Conservation (phyloP, 2,797 vertebrate genomes). For the Anguilla megastoma region DNA sequence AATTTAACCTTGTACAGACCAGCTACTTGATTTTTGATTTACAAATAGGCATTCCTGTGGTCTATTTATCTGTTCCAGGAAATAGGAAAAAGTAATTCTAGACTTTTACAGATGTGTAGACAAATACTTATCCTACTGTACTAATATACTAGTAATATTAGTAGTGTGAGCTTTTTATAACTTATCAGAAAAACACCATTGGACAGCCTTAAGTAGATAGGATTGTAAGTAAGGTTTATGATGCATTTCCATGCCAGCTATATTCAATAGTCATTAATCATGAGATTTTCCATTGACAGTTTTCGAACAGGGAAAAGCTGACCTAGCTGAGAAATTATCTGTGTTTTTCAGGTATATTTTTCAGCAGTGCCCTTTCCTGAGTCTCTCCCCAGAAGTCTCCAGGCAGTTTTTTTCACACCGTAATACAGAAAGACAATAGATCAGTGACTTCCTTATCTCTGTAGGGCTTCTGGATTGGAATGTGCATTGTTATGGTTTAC, state of each 20-base stretch:
- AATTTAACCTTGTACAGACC: neutral
- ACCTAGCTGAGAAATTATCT: constrained; percentile 20
- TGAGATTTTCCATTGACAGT: neutral
- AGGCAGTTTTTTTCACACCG: neutral
- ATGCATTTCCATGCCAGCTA: constrained; percentile 12
- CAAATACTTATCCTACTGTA: neutral
- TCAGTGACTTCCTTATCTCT: constrained; percentile 11
- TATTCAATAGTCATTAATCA: constrained; percentile 17
- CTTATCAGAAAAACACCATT: neutral
- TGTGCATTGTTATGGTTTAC: neutral
- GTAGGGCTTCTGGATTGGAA: neutral
- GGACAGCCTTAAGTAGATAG: neutral
- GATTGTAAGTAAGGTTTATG: neutral
- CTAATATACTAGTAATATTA: neutral
- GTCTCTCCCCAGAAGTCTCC: neutral
- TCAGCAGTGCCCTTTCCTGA: constrained; percentile 6
- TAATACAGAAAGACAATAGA: constrained; percentile 12
- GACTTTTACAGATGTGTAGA: neutral
- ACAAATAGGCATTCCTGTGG: neutral
- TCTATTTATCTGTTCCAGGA: neutral
- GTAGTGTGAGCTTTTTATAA: neutral
- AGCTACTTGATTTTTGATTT: neutral
- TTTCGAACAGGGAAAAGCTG: constrained; percentile 16
- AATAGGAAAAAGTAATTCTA: neutral
- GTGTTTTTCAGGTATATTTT: neutral